Percentiles rank a stretch among this genome's conserved stretches.
These are phyloP conservation scores for Chaetura pelagica DNA, from an alignment of 2,113 vertebrate species.

Conservation along the genomic window DNA sequence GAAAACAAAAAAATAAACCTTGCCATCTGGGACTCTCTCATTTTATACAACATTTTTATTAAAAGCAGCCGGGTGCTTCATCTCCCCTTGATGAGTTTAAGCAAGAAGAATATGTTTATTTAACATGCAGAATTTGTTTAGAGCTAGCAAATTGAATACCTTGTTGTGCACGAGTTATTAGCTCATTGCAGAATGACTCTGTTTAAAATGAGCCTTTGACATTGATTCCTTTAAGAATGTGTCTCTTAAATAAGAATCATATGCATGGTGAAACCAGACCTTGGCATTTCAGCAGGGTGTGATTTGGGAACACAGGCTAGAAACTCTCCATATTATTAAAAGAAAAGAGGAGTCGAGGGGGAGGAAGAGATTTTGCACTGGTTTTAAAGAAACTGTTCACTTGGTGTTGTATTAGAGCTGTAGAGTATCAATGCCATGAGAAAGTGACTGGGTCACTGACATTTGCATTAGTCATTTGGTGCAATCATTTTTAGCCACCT, in stretches of 20 bases:
- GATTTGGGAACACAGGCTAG: background rate
- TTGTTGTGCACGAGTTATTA: slow-evolving; percentile 3
- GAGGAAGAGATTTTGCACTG: rapidly evolving
- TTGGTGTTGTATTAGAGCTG: background rate
- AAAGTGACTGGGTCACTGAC: background rate
- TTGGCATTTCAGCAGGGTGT: background rate
- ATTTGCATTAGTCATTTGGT: background rate
- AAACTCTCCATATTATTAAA: background rate
- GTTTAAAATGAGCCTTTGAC: background rate
- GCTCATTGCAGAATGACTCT: background rate
- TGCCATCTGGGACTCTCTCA: slow-evolving; percentile 61
- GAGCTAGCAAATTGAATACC: background rate
- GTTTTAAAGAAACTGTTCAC: background rate
- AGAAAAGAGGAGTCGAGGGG: background rate
- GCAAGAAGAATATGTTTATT: slow-evolving; percentile 50
- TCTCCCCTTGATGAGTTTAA: background rate
- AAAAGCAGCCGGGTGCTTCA: slow-evolving; percentile 70
- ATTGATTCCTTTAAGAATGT: slow-evolving; percentile 3
- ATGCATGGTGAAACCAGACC: background rate
- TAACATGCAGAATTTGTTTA: slow-evolving; percentile 56
- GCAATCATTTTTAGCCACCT: background rate
- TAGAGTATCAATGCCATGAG: background rate
- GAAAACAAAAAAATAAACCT: slow-evolving; percentile 68
- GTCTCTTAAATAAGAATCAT: slow-evolving; percentile 57
- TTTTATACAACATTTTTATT: slow-evolving; percentile 73